Base-by-base conservation (phyloP, 1,140 invertebrate species). In the Micrasema minimum region DNA sequence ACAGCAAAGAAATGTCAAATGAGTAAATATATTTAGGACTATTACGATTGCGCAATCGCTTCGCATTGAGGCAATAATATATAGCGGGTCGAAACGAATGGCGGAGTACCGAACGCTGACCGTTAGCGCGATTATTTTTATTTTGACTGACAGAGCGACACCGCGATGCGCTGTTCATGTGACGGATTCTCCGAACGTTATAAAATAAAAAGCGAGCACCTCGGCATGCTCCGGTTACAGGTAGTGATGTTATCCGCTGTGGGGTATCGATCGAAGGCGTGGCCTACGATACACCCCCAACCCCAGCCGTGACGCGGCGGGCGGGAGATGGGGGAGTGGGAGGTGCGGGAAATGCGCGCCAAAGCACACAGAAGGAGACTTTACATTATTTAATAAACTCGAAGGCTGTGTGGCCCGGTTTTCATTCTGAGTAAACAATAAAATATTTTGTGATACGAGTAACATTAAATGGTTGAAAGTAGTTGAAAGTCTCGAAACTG, bases 191-290 rank as follows among this genome's bases (percentile, higher is more conserved):
- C 64, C 41, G 16, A 23, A 20, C 64, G 43, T 37, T 26, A 51
- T 64, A 64, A 50, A 38, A 37, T 23, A 46, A 18, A 41, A 38
- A 64, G 26, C 22, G 16, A 20, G 20, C 51, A 31, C 22, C 62
- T 41, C 59, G 66, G 45, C 41, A 57, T 66, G 53, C 26, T 68
- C 59, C 31, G 38, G 50, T 57, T 68, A 64, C 66, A 68, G 46
- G 72, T 66, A 65, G 64, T 50, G 23, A 57, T 45, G 23, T 66
- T 53, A 51, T 31, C 51, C 69, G 61, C 69, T 53, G 41, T 53
- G 23, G 18, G 18, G 38, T 74, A 74, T 74, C 72, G 72, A 74
- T 74, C 67, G 67, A 59, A 69, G 67, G 66, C 72, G 72, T 68
- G 65, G 59, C 66, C 53, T 57, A 22, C 11, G 46, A 53, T 46